Percentiles rank a stretch among this genome's conserved stretches.
Evolutionary conservation across 2,113 vertebrate species (phyloP).

Genomic region (Psephotus haematonotus): DNA sequence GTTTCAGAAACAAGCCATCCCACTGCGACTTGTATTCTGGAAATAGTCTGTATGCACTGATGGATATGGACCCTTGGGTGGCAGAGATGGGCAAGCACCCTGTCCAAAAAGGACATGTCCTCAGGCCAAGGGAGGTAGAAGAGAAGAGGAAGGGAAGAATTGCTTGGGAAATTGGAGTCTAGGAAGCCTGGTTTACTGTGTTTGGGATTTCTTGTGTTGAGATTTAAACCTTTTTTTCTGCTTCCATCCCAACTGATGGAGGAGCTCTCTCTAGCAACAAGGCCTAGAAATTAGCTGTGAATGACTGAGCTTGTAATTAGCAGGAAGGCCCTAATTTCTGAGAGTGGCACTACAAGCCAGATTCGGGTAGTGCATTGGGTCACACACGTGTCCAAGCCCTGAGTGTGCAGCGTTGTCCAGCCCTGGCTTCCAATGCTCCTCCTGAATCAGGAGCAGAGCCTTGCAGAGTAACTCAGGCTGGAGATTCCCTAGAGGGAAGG

Average conservation of each 20-base stretch:
- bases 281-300: neutral
- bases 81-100: neutral
- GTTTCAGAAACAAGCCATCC: neutral
- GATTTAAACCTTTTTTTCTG: neutral
- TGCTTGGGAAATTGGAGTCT: neutral
- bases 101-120: neutral
- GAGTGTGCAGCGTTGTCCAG: fast-evolving
- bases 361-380: fast-evolving
- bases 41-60: neutral
- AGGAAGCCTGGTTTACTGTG: neutral
- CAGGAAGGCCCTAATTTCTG: neutral
- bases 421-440: fast-evolving
- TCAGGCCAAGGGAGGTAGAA: neutral
- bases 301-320: neutral
- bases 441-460: neutral
- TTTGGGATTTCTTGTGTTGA: neutral
- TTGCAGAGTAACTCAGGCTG: neutral
- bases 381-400: fast-evolving
- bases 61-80: neutral
- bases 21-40: fast-evolving
- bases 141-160: neutral
- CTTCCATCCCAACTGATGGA: no score
- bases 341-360: fast-evolving
- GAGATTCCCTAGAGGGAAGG: neutral
- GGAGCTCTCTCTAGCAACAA: neutral